phyloP scores from a whole-genome alignment of 2,797 vertebrate species.

The Gorsachius magnificus region DNA sequence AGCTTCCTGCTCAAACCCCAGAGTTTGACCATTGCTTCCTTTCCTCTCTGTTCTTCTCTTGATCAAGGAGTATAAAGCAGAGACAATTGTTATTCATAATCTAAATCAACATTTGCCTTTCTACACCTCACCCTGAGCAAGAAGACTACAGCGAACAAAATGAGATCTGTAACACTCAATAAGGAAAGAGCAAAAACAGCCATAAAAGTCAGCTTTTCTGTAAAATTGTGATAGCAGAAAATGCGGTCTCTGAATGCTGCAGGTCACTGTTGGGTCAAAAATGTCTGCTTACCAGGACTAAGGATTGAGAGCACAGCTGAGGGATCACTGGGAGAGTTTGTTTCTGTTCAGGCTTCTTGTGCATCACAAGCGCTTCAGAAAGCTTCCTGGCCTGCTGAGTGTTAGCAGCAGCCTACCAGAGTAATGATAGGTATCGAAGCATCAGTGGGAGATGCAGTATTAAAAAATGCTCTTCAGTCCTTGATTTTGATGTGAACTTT shows the following conservation, averaged over 20 bases:
- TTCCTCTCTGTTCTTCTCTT: background rate
- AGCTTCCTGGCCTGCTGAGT: background rate
- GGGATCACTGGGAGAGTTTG: background rate
- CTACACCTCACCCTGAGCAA: background rate
- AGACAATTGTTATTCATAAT: constrained; percentile 11
- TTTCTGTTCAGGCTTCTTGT: background rate
- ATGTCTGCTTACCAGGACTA: background rate
- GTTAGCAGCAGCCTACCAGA: background rate
- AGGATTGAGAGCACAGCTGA: background rate
- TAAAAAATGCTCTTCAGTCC: background rate
- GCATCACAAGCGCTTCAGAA: background rate
- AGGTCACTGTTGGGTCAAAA: background rate
- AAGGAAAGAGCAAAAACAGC: background rate
- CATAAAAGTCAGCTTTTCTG: background rate
- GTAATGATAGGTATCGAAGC: background rate
- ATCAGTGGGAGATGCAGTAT: background rate
- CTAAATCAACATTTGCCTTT: background rate
- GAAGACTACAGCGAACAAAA: background rate
- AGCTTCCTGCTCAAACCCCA: background rate
- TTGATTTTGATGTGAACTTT: background rate
- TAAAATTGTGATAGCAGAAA: background rate
- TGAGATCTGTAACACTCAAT: background rate
- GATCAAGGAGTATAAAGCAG: background rate
- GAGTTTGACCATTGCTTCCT: background rate
- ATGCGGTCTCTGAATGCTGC: background rate